Evolutionary conservation across 1,140 invertebrate species (phyloP).

Genomic region (Apolygus lucorum): DNA sequence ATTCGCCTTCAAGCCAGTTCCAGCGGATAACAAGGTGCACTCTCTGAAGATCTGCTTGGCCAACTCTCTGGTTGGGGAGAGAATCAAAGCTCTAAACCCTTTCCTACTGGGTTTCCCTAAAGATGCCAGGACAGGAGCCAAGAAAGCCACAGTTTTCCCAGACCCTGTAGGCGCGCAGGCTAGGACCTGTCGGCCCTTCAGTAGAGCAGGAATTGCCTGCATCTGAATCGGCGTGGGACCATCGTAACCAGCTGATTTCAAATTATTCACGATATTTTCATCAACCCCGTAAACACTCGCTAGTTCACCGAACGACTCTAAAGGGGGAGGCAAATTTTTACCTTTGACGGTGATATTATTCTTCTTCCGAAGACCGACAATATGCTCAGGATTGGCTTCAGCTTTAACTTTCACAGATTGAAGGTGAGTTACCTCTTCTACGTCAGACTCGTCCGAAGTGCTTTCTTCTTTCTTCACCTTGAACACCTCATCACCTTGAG

Average conservation of each 20-base stretch:
- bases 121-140: slow-evolving; percentile 68
- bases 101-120: slow-evolving; percentile 50
- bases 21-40: slow-evolving; percentile 62
- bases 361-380: too few species aligned
- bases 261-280: slow-evolving; percentile 58
- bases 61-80: too few species aligned
- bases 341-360: slow-evolving; percentile 70
- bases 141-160: slow-evolving; percentile 78
- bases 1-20: slow-evolving; percentile 58
- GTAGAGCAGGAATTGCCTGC: slow-evolving; percentile 83
- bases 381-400: too few species aligned
- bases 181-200: slow-evolving; percentile 74
- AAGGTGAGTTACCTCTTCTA: too few species aligned
- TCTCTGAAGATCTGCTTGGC: too few species aligned
- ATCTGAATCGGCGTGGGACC: slow-evolving; percentile 89
- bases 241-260: slow-evolving; percentile 61
- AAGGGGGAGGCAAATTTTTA: slow-evolving; percentile 61
- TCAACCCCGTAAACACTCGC: slow-evolving; percentile 46
- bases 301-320: slow-evolving; percentile 62
- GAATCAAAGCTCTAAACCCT: slow-evolving; percentile 73
- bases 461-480: too few species aligned
- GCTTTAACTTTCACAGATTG: too few species aligned
- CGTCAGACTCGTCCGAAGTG: too few species aligned
- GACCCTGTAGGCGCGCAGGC: slow-evolving; percentile 91
- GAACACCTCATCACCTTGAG: too few species aligned